Base-by-base conservation (phyloP, 2,113 vertebrate species). In the Rhizomys pruinosus region DNA sequence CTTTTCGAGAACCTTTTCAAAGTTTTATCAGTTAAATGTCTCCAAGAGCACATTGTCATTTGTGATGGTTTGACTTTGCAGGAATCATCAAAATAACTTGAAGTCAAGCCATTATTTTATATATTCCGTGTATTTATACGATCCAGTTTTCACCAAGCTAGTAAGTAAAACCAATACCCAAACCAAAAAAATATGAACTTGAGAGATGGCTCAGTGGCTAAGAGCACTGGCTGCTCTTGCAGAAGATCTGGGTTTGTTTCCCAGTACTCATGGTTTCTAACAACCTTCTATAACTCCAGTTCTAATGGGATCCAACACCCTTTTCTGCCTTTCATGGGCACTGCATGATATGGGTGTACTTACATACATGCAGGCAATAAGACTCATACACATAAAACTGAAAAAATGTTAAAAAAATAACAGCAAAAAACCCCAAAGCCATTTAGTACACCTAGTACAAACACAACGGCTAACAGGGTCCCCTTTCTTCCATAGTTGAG, bases 1-100 rank as follows among this genome's bases (percentile, higher is more conserved):
- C 44, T 71, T 92, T 93, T 80, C 71, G 39, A 92, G 87, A 94
- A 87, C 13, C 22, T 93, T 94, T 80, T 29, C 4, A 76, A 95
- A 88, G 87, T 47, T 68, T 42, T 13, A 76, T 77, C 74, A 93
- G 73, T 29, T 72, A 88, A 85, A 90, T 68, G 78, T 92, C 3
- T 91, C 25, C 27, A 64, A 79, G 93, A 72, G 25, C 22, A 29
- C n/a, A 34, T 73, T 90, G 4, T 68, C 15, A 8, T 93, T 95
- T 88, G 34, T 79, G 74, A 93, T 27, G 63, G 44, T 13, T 80
- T 61, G 55, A 86, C 52, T 77, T 59, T 95, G 73, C 29, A 47
- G 10, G 32, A 93, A 84, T 92, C 29, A 82, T 68, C 73, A 79
- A 82, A 88, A 89, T 73, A 86, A 87, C 47, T 84, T 89, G n/a